Evolutionary conservation across 2,797 vertebrate species (phyloP).

Genomic region (Premnoplex brunnescens): DNA sequence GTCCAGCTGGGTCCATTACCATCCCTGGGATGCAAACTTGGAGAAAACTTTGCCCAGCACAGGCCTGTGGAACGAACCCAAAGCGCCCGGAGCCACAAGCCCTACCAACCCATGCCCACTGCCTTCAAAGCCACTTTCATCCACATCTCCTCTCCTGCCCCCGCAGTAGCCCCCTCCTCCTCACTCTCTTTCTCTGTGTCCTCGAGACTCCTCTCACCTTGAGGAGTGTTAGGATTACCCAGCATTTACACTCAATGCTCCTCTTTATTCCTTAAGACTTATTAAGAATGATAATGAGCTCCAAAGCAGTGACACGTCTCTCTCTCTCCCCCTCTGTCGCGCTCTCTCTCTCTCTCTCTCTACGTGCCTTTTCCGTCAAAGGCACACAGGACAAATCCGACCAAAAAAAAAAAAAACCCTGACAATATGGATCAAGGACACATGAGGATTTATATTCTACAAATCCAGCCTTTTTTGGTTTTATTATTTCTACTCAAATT

Average conservation of each 20-base stretch:
- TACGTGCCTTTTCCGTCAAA: constrained; percentile 84
- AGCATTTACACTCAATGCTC: constrained; percentile 98
- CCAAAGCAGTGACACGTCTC: constrained; percentile 88
- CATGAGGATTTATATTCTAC: constrained; percentile 74
- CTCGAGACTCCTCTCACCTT: constrained; percentile 97
- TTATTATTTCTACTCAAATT: constrained; percentile 74
- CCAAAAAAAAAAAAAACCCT: constrained; percentile 78
- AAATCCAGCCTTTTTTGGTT: constrained; percentile 71
- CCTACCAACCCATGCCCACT: background rate
- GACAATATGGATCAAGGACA: constrained; percentile 80
- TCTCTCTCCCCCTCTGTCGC: constrained; percentile 83
- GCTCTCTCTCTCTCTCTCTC: constrained; percentile 77
- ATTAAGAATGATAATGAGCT: constrained; percentile 99
- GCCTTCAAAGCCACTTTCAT: background rate
- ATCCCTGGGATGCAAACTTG: background rate
- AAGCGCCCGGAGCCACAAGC: accelerated
- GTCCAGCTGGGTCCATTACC: background rate
- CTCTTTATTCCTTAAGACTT: constrained; percentile 99
- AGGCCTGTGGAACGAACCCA: background rate
- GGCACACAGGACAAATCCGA: constrained; percentile 91
- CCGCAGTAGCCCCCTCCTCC: constrained; percentile 45
- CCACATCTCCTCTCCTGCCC: background rate
- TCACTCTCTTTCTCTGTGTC: constrained; percentile 79
- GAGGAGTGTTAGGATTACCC: constrained; percentile 97
- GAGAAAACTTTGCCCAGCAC: background rate